These are phyloP conservation scores for Sander lucioperca DNA, from an alignment of 2,113 vertebrate genomes.

Conservation along the genomic window DNA sequence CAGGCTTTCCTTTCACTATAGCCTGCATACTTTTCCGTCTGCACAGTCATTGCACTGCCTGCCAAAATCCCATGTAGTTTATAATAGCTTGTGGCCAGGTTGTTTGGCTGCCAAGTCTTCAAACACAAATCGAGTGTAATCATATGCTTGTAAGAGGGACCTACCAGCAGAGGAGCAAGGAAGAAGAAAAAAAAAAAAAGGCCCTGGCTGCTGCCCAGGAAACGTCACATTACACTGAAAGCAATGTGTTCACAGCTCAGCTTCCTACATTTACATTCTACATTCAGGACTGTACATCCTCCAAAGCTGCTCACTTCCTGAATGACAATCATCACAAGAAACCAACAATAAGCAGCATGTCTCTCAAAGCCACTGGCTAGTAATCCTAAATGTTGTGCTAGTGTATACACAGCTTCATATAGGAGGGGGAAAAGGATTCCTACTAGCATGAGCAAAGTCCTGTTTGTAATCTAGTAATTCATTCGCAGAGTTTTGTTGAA, in stretches of 20 bases:
- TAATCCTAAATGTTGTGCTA: neutral
- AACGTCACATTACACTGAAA: constrained; percentile 70
- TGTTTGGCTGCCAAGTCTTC: constrained; percentile 70
- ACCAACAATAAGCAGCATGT: constrained; percentile 1
- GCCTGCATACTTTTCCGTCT: constrained; percentile 41
- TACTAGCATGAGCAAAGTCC: constrained; percentile 22
- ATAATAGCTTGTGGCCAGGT: constrained; percentile 58
- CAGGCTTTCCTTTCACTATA: constrained; percentile 59
- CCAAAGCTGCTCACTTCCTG: constrained; percentile 31
- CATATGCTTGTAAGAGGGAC: constrained; percentile 57
- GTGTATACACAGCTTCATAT: neutral
- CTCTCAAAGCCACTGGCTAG: constrained; percentile 11
- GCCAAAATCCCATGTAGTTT: constrained; percentile 73
- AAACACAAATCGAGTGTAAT: constrained; percentile 56
- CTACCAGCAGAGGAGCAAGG: constrained; percentile 36
- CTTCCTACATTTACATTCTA: constrained; percentile 56
- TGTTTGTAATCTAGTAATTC: constrained; percentile 17
- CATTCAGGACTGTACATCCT: constrained; percentile 15
- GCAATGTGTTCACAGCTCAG: constrained; percentile 65
- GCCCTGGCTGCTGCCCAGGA: constrained; percentile 67
- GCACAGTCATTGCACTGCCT: constrained; percentile 38
- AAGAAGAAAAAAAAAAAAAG: constrained; percentile 17
- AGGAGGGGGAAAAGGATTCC: neutral
- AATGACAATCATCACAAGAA: constrained; percentile 37
- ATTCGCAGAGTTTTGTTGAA: constrained; percentile 13